Evolutionary conservation across 2,797 vertebrate genomes (phyloP), one percentile per base, ranked within the genome.

Genomic region (Premnoplex brunnescens): DNA sequence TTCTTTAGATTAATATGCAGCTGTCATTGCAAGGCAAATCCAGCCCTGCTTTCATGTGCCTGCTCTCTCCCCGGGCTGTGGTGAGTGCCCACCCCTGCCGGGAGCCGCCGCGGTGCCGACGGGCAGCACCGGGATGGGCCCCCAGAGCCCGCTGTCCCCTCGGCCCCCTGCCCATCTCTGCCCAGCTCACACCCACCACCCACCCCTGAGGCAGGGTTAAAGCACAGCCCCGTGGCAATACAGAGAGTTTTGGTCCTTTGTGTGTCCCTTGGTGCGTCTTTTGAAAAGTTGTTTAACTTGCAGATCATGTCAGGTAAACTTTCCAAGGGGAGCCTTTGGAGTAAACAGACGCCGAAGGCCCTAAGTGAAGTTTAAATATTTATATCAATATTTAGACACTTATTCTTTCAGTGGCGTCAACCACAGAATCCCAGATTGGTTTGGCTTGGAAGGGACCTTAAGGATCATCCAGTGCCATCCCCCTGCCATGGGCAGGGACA

Each of bases 1-100:
- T 99, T 99, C 98, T 99, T 99, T 98, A 98, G 98, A 99, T 99
- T 99, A 99, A 99, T 99, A 99, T 99, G 99, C 99, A 99, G 99
- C 99, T 99, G 99, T 99, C 99, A 99, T 98, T 98, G 98, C 98
- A 96, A 98, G 98, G 98, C 98, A 98, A 98, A 99, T 98, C 98
- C 98, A 98, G 98, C 98, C 98, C 97, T 85, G 94, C 99, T 99
- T 99, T 99, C 98, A 99, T 99, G 98, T 99, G 90, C 97, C 96
- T 97, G 55, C 97, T 98, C 98, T 98, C 98, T 99, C 99, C 99
- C 97, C 97, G 94, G 99, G 99, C 98, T 98, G 97, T 82, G 98
- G 97, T 90, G 89, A 97, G 97, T 85, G 95, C 91, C 97, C 95
- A 41, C 80, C 97, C 97, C 97, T 97, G 92, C 95, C 54, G 92